Evolutionary conservation across 2,888 invertebrate genomes (phyloP).

Genomic region (Philereme transversata): DNA sequence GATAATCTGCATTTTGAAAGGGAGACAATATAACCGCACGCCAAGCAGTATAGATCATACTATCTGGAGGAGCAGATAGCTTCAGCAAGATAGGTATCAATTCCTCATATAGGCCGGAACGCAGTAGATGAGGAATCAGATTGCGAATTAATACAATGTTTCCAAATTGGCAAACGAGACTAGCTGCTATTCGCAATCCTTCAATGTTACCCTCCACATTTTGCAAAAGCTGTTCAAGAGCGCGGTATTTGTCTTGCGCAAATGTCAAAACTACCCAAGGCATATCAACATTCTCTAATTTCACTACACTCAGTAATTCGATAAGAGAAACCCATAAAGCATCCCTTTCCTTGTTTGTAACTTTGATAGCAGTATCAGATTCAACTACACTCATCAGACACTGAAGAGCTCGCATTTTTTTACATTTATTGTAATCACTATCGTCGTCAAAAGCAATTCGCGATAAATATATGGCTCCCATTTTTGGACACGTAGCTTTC

Average conservation of each 20-base stretch:
- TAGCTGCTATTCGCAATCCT: conserved; percentile 65
- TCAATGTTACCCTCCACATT: conserved; percentile 61
- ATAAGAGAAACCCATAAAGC: conserved; percentile 72
- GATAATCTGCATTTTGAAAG: conserved; percentile 77
- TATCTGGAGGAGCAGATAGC: conserved; percentile 60
- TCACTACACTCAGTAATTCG: conserved; percentile 69
- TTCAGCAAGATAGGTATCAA: conserved; percentile 71
- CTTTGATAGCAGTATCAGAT: conserved; percentile 73
- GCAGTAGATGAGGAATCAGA: conserved; percentile 62
- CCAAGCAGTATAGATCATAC: conserved; percentile 69
- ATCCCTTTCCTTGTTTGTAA: conserved; percentile 68
- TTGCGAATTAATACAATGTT: conserved; percentile 56
- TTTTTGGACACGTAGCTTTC: conserved; percentile 79
- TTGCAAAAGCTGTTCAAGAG: conserved; percentile 70
- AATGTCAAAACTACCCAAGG: conserved; percentile 76
- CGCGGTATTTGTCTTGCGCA: conserved; percentile 68
- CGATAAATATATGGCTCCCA: conserved; percentile 79
- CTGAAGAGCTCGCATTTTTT: conserved; percentile 77
- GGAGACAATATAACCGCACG: conserved; percentile 71
- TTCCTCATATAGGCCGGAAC: conserved; percentile 65
- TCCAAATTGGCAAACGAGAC: conserved; percentile 64
- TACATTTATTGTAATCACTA: conserved; percentile 72
- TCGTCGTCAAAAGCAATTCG: conserved; percentile 78
- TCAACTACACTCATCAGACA: conserved; percentile 78
- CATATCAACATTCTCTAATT: conserved; percentile 74